These are phyloP conservation scores for Ferdinandea cuprea DNA, from an alignment of 2,888 invertebrate species.

Conservation along the genomic window DNA sequence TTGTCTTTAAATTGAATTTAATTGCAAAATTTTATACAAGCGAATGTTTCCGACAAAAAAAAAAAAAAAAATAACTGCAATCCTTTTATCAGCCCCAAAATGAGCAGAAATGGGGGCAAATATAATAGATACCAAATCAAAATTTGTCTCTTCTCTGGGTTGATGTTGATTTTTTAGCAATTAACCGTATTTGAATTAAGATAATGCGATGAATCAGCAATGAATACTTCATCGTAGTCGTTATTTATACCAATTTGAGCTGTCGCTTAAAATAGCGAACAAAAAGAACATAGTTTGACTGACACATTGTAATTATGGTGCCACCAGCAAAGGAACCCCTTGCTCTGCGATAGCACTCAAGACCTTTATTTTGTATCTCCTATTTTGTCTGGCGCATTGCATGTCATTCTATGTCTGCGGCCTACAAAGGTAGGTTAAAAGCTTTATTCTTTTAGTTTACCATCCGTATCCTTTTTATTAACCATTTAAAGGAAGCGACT, in stretches of 20 bases:
- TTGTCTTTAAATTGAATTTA: constrained; percentile 69
- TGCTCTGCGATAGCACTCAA: background rate
- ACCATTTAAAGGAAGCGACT: constrained; percentile 5
- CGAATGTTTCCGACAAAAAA: constrained; percentile 14
- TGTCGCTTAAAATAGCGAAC: constrained; percentile 3
- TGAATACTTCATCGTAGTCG: constrained; percentile 13
- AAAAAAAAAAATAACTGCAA: background rate
- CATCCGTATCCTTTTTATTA: constrained; percentile 28
- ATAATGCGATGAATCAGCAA: constrained; percentile 49
- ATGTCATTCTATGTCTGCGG: constrained; percentile 48
- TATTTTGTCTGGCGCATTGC: constrained; percentile 30
- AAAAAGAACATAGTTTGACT: constrained; percentile 30
- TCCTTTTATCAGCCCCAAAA: constrained; percentile 25
- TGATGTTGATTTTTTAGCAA: constrained; percentile 41
- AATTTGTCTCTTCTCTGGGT: background rate
- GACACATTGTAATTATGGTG: constrained; percentile 49
- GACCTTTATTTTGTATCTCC: constrained; percentile 19
- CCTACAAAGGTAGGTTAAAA: constrained; percentile 46
- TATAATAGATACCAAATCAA: too few relatives aligned
- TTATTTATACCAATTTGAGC: constrained; percentile 3
- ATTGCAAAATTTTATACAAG: constrained; percentile 62
- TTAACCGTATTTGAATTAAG: constrained; percentile 68
- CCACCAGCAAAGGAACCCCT: constrained; percentile 27
- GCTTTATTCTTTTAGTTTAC: constrained; percentile 3
- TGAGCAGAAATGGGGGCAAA: too few relatives aligned